Evolutionary conservation across 2,113 vertebrate species (phyloP).

Genomic region (Trogon melanurus): DNA sequence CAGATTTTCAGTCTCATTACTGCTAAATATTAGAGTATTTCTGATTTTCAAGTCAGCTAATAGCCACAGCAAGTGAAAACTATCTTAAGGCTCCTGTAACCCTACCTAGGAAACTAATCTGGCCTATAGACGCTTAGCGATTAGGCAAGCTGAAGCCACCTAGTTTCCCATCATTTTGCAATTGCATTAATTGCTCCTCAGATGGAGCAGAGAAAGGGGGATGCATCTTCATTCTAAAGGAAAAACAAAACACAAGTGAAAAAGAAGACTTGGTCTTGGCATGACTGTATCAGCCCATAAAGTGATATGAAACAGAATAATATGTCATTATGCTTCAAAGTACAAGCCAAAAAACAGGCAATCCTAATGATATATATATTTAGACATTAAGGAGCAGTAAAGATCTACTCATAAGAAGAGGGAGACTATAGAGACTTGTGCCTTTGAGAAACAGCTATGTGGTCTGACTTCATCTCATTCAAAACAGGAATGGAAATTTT

Average conservation of each 20-base stretch:
- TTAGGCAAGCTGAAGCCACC: not conserved
- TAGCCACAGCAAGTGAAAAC: not conserved
- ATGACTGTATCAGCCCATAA: not conserved
- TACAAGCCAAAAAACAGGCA: not conserved
- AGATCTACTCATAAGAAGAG: not conserved
- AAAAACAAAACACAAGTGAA: not conserved
- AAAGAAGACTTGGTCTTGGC: not conserved
- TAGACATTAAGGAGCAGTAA: not conserved
- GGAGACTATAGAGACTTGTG: not conserved
- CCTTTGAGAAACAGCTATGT: slow-evolving; percentile 1
- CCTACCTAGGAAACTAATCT: not conserved
- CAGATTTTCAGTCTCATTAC: not conserved
- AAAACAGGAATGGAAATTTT: not conserved
- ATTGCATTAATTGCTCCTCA: not conserved
- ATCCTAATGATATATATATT: not conserved
- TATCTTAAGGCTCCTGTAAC: not conserved
- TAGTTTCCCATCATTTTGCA: not conserved
- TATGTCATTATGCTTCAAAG: not conserved
- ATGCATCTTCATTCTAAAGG: not conserved
- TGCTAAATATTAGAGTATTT: not conserved
- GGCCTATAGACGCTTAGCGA: not conserved
- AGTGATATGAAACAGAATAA: not conserved
- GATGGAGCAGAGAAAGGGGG: not conserved
- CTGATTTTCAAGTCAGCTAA: not conserved
- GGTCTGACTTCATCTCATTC: not conserved